phyloP scores from a whole-genome alignment of 2,113 vertebrate genomes.

The Tretioscincus oriximinensis region DNA sequence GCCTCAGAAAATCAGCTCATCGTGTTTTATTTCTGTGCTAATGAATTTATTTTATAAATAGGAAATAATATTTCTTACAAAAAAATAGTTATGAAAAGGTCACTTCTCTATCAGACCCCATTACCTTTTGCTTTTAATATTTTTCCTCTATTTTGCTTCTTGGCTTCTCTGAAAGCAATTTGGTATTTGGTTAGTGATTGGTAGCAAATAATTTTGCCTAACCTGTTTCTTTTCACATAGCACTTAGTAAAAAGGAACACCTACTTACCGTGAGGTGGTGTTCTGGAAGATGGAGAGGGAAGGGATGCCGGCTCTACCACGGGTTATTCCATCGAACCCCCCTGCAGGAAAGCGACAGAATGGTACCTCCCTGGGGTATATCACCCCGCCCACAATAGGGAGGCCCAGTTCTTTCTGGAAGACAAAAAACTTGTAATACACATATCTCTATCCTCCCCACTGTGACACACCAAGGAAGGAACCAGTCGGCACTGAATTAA shows the following conservation, averaged over 20 bases:
- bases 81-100: not conserved
- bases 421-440: too few relatives aligned
- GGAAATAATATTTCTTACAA: not conserved
- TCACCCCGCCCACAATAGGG: too few relatives aligned
- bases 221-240: constrained; percentile 64
- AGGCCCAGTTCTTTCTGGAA: too few relatives aligned
- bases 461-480: too few relatives aligned
- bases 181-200: constrained; percentile 56
- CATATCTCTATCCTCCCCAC: too few relatives aligned
- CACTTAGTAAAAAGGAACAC: constrained; percentile 63
- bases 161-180: constrained; percentile 51
- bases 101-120: not conserved
- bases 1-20: not conserved
- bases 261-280: too few relatives aligned
- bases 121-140: constrained; percentile 17
- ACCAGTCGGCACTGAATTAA: too few relatives aligned
- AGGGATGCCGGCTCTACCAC: too few relatives aligned
- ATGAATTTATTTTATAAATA: not conserved
- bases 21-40: not conserved
- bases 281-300: too few relatives aligned
- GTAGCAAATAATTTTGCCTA: constrained; percentile 66
- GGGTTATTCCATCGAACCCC: too few relatives aligned
- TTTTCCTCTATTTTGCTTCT: constrained; percentile 22
- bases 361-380: too few relatives aligned
- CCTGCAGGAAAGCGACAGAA: too few relatives aligned